These are phyloP conservation scores for Apocrypta bakeri DNA, from an alignment of 1,140 invertebrate species.

Conservation along the genomic window DNA sequence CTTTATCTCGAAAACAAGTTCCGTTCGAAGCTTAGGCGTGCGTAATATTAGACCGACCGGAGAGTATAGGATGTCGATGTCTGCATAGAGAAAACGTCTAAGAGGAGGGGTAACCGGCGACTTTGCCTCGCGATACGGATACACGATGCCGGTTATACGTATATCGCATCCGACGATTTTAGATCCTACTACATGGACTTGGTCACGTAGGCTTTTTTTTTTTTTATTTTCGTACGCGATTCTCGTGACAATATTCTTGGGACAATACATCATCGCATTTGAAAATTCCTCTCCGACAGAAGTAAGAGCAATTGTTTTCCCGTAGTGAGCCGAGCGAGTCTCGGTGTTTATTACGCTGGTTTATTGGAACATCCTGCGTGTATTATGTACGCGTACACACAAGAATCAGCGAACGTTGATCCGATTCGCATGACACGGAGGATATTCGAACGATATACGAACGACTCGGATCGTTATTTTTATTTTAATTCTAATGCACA, in stretches of 20 bases:
- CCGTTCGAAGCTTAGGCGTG: neutral
- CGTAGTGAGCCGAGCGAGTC: neutral
- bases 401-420: conserved; percentile 6
- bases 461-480: neutral
- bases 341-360: conserved; percentile 14
- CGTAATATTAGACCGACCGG: conserved; percentile 15
- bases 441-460: neutral
- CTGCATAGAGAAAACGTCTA: neutral
- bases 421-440: neutral
- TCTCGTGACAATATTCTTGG: no score
- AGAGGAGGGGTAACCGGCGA: neutral
- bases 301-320: no score
- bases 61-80: neutral
- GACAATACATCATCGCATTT: no score
- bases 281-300: no score
- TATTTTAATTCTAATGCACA: neutral
- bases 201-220: conserved; percentile 10
- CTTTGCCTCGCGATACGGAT: neutral
- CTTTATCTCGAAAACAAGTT: neutral
- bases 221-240: no score
- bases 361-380: conserved; percentile 40
- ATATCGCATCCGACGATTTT: neutral
- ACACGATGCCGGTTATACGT: neutral
- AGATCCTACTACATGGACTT: neutral
- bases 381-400: neutral